Conservation (phyloP, 2,888 invertebrate genomes). For the Pammene aurita region DNA sequence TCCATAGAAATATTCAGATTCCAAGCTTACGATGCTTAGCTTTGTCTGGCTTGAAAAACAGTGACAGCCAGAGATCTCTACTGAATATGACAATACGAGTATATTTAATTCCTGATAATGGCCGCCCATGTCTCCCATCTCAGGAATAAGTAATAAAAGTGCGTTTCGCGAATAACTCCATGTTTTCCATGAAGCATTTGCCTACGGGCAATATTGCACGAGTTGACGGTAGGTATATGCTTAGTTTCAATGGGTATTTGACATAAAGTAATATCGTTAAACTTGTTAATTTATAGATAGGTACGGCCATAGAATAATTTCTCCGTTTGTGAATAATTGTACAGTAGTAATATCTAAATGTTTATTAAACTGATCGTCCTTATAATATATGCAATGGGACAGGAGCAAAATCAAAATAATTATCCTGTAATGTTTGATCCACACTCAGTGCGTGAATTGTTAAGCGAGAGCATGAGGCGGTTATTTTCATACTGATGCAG, state of each 20-base stretch:
- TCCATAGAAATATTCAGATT: too few species aligned
- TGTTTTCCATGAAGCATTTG: too few species aligned
- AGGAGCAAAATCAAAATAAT: background rate
- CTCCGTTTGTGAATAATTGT: background rate
- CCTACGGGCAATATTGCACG: too few species aligned
- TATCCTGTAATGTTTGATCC: background rate
- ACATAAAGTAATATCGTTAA: background rate
- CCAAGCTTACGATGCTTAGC: too few species aligned
- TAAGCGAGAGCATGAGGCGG: background rate
- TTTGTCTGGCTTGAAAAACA: too few species aligned
- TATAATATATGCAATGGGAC: background rate
- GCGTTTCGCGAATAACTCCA: too few species aligned
- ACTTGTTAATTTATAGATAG: background rate
- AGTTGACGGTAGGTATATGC: background rate
- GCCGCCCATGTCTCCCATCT: too few species aligned
- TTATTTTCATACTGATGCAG: too few species aligned
- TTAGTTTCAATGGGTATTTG: slow-evolving; percentile 8
- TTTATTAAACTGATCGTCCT: slow-evolving; percentile 23
- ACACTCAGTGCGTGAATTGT: background rate
- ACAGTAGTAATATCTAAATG: slow-evolving; percentile 9
- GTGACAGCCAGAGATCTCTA: too few species aligned
- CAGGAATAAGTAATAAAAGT: too few species aligned
- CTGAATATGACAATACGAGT: too few species aligned
- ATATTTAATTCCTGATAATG: too few species aligned
- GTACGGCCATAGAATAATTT: slow-evolving; percentile 5